These are phyloP conservation scores for Balanococcus diminutus DNA, from an alignment of 2,888 invertebrate genomes.

Conservation along the genomic window DNA sequence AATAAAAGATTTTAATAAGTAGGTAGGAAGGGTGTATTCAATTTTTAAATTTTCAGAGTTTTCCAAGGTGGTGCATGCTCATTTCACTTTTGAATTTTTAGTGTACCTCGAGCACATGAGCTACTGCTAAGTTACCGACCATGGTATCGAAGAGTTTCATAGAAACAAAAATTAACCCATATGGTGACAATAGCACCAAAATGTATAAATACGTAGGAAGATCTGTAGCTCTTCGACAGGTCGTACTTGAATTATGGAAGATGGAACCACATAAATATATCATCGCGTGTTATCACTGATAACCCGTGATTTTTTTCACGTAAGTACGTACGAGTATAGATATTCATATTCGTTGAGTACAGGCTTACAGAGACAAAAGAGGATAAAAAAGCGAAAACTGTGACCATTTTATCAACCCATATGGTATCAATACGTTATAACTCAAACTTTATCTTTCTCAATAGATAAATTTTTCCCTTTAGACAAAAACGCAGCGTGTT, in stretches of 20 bases:
- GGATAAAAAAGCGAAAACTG: neutral
- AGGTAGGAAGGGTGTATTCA: too few relatives aligned
- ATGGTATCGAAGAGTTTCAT: too few relatives aligned
- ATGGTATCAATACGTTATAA: neutral
- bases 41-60: too few relatives aligned
- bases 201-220: neutral
- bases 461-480: neutral
- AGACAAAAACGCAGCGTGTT: neutral
- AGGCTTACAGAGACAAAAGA: neutral
- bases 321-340: neutral
- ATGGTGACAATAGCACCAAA: neutral
- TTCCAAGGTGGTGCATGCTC: too few relatives aligned
- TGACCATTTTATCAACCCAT: neutral
- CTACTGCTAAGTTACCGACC: too few relatives aligned
- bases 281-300: neutral
- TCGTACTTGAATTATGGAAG: neutral
- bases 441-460: neutral
- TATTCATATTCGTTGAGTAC: neutral
- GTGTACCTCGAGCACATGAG: too few relatives aligned
- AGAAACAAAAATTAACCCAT: neutral
- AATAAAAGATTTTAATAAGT: too few relatives aligned
- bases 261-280: neutral
- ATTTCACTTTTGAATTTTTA: too few relatives aligned
- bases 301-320: neutral
- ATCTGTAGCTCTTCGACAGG: neutral